Evolutionary conservation across 2,888 invertebrate genomes (phyloP), one percentile per base, ranked within the genome.

Genomic region (Odontothrips loti): DNA sequence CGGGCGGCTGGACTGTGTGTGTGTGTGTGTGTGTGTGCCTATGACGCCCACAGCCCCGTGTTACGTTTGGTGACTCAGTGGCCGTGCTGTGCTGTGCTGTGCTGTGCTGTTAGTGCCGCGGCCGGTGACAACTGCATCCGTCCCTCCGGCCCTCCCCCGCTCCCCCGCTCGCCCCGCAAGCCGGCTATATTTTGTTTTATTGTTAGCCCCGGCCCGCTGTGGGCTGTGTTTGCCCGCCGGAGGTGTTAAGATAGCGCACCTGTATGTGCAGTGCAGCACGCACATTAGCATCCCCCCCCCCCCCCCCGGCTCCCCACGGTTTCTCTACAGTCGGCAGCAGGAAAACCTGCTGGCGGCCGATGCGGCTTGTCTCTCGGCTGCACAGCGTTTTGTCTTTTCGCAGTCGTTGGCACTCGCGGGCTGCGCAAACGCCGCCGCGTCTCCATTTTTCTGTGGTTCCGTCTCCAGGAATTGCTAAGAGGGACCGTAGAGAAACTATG

Each of bases 21-120:
- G 79, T 79, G 80, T 79, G 81, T 29, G 82, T 78, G 80, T 81
- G 81, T 68, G 81, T 81, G 79, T 80, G 80, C 80, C 82, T 82
- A 80, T 82, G 82, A n/a, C n/a, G n/a, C n/a, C 34, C 34, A 6
- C 34, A 43, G 34, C 34, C 3, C 43, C 27, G 34, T 48, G 82
- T 82, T 82, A n/a, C n/a, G n/a, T n/a, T n/a, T n/a, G n/a, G 82
- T 83, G 83, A 82, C 82, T 82, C 82, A 83, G 82, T 82, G 82
- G 12, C 68, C 68, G 81, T 78, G 20, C 80, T 82, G 81, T 48
- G 9, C 9, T 12, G 12, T 11, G 48, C 48, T 48, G 51, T 8
- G 51, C 51, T 10, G 51, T 2, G 20, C 15, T 51, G 20, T 1
- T 51, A 10, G 51, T 10, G n/a, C n/a, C n/a, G n/a, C 51, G 51